A percentile compares a stretch with the other conserved stretches of the same genome.
Evolutionary conservation across 2,888 invertebrate genomes (phyloP).

Genomic region (Sicus ferrugineus): DNA sequence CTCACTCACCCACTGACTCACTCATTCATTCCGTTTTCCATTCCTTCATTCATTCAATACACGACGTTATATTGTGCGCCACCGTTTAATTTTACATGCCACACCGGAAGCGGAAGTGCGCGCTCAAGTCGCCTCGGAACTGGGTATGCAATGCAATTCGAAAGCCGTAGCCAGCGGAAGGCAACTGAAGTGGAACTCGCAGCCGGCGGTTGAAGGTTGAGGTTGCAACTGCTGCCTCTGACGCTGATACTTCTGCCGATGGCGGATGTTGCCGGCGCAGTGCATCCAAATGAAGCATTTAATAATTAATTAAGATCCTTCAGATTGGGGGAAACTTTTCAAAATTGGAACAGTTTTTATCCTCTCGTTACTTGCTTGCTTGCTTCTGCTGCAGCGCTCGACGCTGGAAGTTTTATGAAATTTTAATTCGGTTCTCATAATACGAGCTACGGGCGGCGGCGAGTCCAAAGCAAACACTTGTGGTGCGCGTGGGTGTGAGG

Average conservation of each 20-base stretch:
- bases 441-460: too few species aligned
- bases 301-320: slow-evolving; percentile 54
- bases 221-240: slow-evolving; percentile 22
- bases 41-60: neutral
- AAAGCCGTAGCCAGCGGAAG: slow-evolving; percentile 23
- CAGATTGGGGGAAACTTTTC: slow-evolving; percentile 36
- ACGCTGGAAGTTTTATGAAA: slow-evolving; percentile 56
- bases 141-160: slow-evolving; percentile 14
- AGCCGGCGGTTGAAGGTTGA: slow-evolving; percentile 19
- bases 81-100: slow-evolving; percentile 29
- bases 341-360: slow-evolving; percentile 28
- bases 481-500: neutral
- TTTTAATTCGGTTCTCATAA: slow-evolving; percentile 60
- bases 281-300: slow-evolving; percentile 55
- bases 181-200: neutral
- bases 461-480: slow-evolving; percentile 41
- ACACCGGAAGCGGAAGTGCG: slow-evolving; percentile 52
- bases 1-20: neutral
- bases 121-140: slow-evolving; percentile 35
- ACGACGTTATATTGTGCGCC: slow-evolving; percentile 22
- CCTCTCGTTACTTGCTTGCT: slow-evolving; percentile 35
- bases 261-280: slow-evolving; percentile 29
- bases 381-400: slow-evolving; percentile 46
- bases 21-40: slow-evolving; percentile 11
- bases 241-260: slow-evolving; percentile 25